These are phyloP conservation scores for Apis cerana DNA, from an alignment of 1,140 invertebrate genomes.

Conservation along the genomic window DNA sequence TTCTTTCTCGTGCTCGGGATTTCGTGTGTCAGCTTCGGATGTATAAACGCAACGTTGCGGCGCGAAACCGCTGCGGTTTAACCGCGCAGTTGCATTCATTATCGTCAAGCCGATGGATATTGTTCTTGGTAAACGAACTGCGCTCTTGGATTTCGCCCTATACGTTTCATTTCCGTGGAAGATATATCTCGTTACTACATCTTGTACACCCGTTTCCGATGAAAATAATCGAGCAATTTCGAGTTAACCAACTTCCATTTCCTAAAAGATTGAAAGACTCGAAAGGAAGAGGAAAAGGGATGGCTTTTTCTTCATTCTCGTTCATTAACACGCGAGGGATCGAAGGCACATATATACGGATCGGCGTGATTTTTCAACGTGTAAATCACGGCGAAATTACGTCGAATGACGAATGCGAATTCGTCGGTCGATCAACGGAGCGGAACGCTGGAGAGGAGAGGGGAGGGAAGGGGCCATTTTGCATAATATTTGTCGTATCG, in stretches of 20 bases:
- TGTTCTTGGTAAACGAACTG: constrained; percentile 8
- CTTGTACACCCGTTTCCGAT: neutral
- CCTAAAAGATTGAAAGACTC: too few relatives aligned
- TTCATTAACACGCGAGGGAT: constrained; percentile 21
- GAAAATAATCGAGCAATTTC: neutral
- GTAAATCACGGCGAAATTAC: constrained; percentile 73
- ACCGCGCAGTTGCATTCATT: constrained; percentile 2
- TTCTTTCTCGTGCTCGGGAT: neutral
- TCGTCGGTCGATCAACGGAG: constrained; percentile 61
- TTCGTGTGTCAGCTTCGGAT: neutral
- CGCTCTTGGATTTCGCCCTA: constrained; percentile 8
- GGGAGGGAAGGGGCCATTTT: constrained; percentile 49
- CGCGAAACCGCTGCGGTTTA: neutral
- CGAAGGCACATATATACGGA: constrained; percentile 3
- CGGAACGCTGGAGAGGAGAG: constrained; percentile 28
- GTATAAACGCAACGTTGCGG: neutral
- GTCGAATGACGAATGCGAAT: constrained; percentile 68
- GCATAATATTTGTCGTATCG: constrained; percentile 73
- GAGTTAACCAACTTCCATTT: neutral
- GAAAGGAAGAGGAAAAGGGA: neutral
- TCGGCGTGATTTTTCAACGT: constrained; percentile 48
- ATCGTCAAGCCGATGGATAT: constrained; percentile 20
- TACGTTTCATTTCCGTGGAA: neutral
- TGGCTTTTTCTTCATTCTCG: neutral
- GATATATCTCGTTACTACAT: neutral